A percentile compares a stretch with the other conserved stretches of the same genome.
phyloP scores from a whole-genome alignment of 2,113 vertebrate species.

The Empidonax alnorum region DNA sequence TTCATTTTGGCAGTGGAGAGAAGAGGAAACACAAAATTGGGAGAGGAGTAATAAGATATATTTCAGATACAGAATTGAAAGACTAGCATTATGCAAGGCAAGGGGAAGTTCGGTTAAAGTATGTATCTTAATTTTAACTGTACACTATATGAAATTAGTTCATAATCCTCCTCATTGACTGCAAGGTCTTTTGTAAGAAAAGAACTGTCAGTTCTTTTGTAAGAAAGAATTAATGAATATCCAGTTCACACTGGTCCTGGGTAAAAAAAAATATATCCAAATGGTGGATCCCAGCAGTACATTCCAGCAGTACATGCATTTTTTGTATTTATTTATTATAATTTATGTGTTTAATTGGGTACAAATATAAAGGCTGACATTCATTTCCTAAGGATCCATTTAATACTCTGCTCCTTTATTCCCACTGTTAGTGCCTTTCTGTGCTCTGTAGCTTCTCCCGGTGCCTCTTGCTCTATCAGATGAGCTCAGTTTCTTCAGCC shows the following conservation, averaged over 20 bases:
- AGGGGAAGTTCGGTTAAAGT: neutral
- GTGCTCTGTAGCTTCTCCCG: neutral
- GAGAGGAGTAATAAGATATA: neutral
- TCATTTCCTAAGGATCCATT: neutral
- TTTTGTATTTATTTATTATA: neutral
- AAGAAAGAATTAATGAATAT: neutral
- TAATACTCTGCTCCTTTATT: neutral
- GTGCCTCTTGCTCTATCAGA: neutral
- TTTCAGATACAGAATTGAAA: neutral
- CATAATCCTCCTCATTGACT: neutral
- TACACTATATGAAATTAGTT: neutral
- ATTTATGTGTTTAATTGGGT: neutral
- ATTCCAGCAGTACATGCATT: neutral
- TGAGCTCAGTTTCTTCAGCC: neutral
- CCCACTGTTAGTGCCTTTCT: fast-evolving
- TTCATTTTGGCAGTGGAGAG: neutral
- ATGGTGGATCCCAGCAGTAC: neutral
- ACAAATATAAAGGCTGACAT: neutral
- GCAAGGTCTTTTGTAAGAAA: neutral
- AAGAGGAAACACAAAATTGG: neutral
- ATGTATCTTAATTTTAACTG: neutral
- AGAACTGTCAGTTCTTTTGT: neutral
- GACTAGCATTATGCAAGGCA: neutral
- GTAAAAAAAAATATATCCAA: neutral
- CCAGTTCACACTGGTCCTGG: neutral